These are phyloP conservation scores for Mythimna impura DNA, from an alignment of 2,888 invertebrate genomes.

Conservation along the genomic window DNA sequence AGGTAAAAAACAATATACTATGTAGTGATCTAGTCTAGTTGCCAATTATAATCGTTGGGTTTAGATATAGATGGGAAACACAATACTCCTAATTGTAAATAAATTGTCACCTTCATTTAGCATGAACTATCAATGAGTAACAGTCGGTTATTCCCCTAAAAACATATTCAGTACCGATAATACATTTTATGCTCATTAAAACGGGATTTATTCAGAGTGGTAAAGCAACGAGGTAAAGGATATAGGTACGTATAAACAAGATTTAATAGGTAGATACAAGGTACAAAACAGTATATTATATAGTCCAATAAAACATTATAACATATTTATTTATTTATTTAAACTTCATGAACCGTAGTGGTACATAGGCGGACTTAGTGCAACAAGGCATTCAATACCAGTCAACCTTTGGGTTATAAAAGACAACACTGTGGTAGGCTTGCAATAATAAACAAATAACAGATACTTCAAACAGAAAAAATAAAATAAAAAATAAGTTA, in stretches of 20 bases:
- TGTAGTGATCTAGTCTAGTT: background rate
- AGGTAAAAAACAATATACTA: background rate
- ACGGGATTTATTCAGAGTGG: background rate
- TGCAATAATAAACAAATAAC: too few species aligned
- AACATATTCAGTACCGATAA: background rate
- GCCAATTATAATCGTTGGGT: background rate
- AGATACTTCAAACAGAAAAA: too few species aligned
- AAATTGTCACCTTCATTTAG: background rate
- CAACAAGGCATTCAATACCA: too few species aligned
- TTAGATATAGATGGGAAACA: background rate
- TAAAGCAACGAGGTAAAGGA: background rate
- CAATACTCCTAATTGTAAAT: background rate
- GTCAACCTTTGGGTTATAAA: too few species aligned
- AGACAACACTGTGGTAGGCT: too few species aligned
- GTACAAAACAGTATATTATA: too few species aligned
- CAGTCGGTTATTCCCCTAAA: slow-evolving; percentile 13
- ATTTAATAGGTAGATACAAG: background rate
- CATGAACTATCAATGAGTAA: background rate
- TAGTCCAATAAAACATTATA: too few species aligned
- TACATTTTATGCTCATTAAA: slow-evolving; percentile 15
- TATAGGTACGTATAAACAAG: background rate
- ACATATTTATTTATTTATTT: too few species aligned
- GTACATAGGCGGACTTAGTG: too few species aligned
- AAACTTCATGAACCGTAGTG: too few species aligned
- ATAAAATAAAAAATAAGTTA: too few species aligned